A percentile compares a stretch with the other conserved stretches of the same genome.
These are phyloP conservation scores for Danionella cerebrum DNA, from an alignment of 2,113 vertebrate species.

Conservation along the genomic window DNA sequence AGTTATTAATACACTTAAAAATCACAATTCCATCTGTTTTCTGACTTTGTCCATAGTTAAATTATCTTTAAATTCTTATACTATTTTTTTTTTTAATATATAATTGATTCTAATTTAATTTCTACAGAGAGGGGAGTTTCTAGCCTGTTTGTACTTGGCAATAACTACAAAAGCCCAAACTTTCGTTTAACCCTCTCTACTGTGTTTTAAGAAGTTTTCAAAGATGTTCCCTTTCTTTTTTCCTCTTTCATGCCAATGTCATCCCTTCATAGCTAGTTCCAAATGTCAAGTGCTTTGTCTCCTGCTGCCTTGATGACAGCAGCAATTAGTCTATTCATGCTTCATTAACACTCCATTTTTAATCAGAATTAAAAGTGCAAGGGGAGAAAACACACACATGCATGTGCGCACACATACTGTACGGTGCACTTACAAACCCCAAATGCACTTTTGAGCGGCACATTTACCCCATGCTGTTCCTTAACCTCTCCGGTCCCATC, in stretches of 20 bases:
- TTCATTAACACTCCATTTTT: conserved; percentile 53
- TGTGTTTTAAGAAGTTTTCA: conserved; percentile 14
- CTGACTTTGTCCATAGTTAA: too few species aligned
- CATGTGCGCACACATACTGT: conserved; percentile 18
- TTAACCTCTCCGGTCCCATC: conserved; percentile 30
- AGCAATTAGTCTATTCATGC: conserved; percentile 54
- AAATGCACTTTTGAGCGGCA: conserved; percentile 31
- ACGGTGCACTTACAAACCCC: conserved; percentile 19
- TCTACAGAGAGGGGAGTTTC: not conserved
- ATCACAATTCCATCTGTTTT: too few species aligned
- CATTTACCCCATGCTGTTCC: conserved; percentile 48
- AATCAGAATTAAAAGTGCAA: conserved; percentile 50
- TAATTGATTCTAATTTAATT: not conserved
- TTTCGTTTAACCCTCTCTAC: conserved; percentile 8
- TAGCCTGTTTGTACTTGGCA: not conserved
- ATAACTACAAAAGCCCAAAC: conserved; percentile 23
- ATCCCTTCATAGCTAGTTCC: conserved; percentile 47
- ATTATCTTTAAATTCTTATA: not conserved
- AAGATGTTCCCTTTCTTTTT: conserved; percentile 6
- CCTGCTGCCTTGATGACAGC: conserved; percentile 51
- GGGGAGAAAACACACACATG: conserved; percentile 22
- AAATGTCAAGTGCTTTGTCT: conserved; percentile 58
- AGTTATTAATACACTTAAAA: too few species aligned
- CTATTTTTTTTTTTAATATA: not conserved
- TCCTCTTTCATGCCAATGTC: conserved; percentile 25